phyloP scores from a whole-genome alignment of 2,888 invertebrate species.

The Rhamnusium bicolor region DNA sequence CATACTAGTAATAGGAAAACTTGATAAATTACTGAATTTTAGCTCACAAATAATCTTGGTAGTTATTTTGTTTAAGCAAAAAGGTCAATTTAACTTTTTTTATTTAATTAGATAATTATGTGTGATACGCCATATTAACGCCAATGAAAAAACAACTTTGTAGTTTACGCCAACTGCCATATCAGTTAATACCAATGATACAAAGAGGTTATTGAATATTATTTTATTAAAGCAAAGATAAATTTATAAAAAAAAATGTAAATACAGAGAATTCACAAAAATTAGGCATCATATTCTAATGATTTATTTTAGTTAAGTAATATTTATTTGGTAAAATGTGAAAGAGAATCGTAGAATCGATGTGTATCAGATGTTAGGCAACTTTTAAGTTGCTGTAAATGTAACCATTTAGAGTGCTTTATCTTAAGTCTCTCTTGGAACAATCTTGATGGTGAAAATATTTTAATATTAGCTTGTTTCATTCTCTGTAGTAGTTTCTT shows the following conservation, averaged over 20 bases:
- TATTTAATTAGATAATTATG: slow-evolving; percentile 22
- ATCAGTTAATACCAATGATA: background rate
- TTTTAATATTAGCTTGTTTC: slow-evolving; percentile 23
- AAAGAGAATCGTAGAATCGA: slow-evolving; percentile 26
- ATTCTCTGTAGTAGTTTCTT: slow-evolving; percentile 13
- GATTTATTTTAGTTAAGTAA: background rate
- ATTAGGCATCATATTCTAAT: background rate
- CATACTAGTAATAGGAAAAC: background rate
- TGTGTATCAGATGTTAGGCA: slow-evolving; percentile 27
- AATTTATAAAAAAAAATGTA: background rate
- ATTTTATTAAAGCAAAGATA: background rate
- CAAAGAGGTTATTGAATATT: background rate
- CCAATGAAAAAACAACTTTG: slow-evolving; percentile 13
- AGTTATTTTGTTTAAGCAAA: background rate
- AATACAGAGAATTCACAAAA: background rate
- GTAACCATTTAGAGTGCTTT: slow-evolving; percentile 26
- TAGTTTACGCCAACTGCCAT: slow-evolving; percentile 16
- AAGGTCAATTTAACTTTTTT: background rate
- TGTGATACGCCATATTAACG: no score
- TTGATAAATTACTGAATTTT: background rate
- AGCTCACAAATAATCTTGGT: background rate
- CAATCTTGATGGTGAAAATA: slow-evolving; percentile 9
- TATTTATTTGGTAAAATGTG: slow-evolving; percentile 19
- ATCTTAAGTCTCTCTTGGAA: slow-evolving; percentile 23
- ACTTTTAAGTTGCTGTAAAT: slow-evolving; percentile 26